phyloP scores from a whole-genome alignment of 1,140 invertebrate species.

The Triops longicaudatus region DNA sequence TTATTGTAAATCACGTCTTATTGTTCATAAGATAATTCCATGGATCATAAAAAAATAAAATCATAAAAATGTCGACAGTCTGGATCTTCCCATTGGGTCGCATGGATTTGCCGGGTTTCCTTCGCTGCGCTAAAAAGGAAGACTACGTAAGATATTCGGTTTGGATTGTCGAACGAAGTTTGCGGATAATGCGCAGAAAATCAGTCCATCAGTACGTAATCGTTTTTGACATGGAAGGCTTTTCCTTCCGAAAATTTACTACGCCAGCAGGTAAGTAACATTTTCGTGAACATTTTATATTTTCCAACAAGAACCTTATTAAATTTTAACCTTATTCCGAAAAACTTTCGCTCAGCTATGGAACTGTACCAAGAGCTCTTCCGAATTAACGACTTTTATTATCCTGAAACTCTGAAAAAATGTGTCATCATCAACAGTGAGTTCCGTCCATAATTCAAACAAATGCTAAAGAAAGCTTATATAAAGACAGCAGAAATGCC shows the following conservation, averaged over 20 bases:
- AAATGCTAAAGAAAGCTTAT: too few species aligned
- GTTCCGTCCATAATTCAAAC: too few species aligned
- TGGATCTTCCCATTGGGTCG: slow-evolving; percentile 27
- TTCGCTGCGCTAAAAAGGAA: slow-evolving; percentile 61
- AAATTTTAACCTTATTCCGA: neutral
- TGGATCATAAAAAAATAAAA: too few species aligned
- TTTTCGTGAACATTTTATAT: too few species aligned
- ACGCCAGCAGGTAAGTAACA: slow-evolving; percentile 64
- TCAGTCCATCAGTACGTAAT: slow-evolving; percentile 54
- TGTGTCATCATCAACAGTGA: slow-evolving; percentile 49
- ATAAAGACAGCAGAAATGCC: too few species aligned
- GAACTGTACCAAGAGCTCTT: slow-evolving; percentile 36
- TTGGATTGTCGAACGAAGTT: slow-evolving; percentile 37
- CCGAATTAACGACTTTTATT: slow-evolving; percentile 39
- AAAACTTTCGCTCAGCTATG: slow-evolving; percentile 13
- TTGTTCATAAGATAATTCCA: too few species aligned
- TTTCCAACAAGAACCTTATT: slow-evolving; percentile 14
- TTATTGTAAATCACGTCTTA: too few species aligned
- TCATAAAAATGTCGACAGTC: neutral
- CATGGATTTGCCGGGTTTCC: slow-evolving; percentile 61
- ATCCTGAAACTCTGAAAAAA: slow-evolving; percentile 39
- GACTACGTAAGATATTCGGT: slow-evolving; percentile 63
- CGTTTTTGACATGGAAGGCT: slow-evolving; percentile 77
- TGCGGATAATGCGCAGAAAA: slow-evolving; percentile 51
- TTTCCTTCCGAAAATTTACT: slow-evolving; percentile 68